Evolutionary conservation across 2,888 invertebrate species (phyloP), one percentile per base, ranked within the genome.

Genomic region (Leptothorax acervorum): DNA sequence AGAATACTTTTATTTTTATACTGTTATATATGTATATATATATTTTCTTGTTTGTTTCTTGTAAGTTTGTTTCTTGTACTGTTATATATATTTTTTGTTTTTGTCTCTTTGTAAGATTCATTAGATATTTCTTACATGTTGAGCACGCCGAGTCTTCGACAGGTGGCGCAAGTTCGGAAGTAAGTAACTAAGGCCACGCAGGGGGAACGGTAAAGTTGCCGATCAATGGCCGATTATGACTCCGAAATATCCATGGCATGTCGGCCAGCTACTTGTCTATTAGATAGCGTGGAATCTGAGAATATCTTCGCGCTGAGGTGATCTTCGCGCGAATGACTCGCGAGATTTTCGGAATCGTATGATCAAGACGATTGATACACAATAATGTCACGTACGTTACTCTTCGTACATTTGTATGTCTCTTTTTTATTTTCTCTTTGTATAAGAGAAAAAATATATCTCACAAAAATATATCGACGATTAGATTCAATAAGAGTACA

Each of bases 161-260:
- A 31, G 28, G 15, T 66, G 53, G 55, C 42, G 55, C 42, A 70
- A 66, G 70, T 68, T 70, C 31, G 23, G 31, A 57, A 45, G 78
- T 42, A 55, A 76, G 66, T 55, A 55, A 55, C 53, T 55, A 53
- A 68, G 66, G 51, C 18, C 76, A 53, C 42, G 42, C n/a, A 31
- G n/a, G 3, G 45, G 3, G 45, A 57, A 78, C 45, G 68, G 11
- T 57, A 70, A 78, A 78, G 70, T 70, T 70, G 45, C 11, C 31
- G 42, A 66, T 42, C 66, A 31, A 42, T 68, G 55, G 57, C 35
- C 79, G 79, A 81, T 71, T 79, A 79, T 79, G 48, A 71, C 55
- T 60, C 9, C n/a, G 39, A 81, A 60, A 51, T 57, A 81, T 73
- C 60, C 48, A 28, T 62, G 73, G 60, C 48, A 81, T 48, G 79